phyloP scores from a whole-genome alignment of 1,140 invertebrate genomes.

The Zaprionus camerounensis region DNA sequence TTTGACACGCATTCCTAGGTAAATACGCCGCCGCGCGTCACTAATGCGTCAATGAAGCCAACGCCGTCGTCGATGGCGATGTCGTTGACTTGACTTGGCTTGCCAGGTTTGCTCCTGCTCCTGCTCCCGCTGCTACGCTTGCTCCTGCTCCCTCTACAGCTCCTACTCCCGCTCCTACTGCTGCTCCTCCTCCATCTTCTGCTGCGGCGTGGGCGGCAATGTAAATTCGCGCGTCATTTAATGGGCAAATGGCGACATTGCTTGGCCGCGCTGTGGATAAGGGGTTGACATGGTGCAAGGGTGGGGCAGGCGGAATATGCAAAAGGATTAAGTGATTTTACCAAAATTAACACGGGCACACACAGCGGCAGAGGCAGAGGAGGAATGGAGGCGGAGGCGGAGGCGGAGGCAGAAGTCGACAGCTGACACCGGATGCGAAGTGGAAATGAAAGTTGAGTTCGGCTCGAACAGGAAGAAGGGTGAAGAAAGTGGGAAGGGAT shows the following conservation, averaged over 20 bases:
- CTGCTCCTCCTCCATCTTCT: no score
- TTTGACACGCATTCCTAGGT: slow-evolving; percentile 80
- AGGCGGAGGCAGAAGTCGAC: not conserved
- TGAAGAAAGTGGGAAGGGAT: not conserved
- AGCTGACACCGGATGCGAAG: slow-evolving; percentile 25
- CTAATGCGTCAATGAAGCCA: slow-evolving; percentile 55
- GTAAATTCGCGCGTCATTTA: slow-evolving; percentile 78
- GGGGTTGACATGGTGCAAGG: slow-evolving; percentile 47
- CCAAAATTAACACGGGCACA: slow-evolving; percentile 65
- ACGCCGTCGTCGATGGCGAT: slow-evolving; percentile 5
- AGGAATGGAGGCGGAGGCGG: not conserved
- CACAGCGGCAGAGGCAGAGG: not conserved
- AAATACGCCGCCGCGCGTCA: slow-evolving; percentile 71
- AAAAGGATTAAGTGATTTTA: slow-evolving; percentile 80
- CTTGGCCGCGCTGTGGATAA: slow-evolving; percentile 28
- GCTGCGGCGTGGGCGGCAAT: slow-evolving; percentile 13
- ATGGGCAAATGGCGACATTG: slow-evolving; percentile 44
- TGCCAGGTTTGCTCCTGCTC: not conserved
- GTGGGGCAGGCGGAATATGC: slow-evolving; percentile 37
- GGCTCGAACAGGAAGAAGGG: not conserved
- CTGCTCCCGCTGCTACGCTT: not conserved
- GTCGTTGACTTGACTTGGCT: slow-evolving; percentile 21
- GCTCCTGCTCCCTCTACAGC: not conserved
- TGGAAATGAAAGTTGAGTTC: slow-evolving; percentile 19
- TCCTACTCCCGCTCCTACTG: no score